Evolutionary conservation across 2,888 invertebrate genomes (phyloP), one percentile per base, ranked within the genome.

Genomic region (Thymelicus lineola): DNA sequence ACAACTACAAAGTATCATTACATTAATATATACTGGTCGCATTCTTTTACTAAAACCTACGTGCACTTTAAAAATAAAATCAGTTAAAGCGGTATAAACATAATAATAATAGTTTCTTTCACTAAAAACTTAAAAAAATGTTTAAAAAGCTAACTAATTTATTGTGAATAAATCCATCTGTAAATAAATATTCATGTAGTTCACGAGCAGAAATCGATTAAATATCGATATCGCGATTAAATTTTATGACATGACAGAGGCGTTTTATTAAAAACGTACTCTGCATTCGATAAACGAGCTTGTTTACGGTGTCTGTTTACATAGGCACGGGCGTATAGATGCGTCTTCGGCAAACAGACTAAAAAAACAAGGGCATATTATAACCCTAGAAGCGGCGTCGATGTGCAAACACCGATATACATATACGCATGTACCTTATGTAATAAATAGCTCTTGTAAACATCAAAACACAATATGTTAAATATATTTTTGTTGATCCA

Each of bases 321-420:
- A 81, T 87, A 93, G 90, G 90, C 87, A 76, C 85, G 86, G 84
- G 85, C 88, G 88, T 90, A 90, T 89, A 88, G 89, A 92, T 91
- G 91, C 92, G 90, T 88, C 92, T 93, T 90, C 80, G 81, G 88
- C 86, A 92, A 93, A 92, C 90, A 93, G 74, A 84, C 86, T 92
- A 88, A 92, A 93, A 93, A 93, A 93, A 93, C 91, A 93, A 88
- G 91, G 93, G 93, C 80, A 77, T 85, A 86, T 86, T 82, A 86
- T 84, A 83, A 78, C 79, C 81, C 81, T 78, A 75, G 76, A 76
- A 69, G 75, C 75, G 72, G 64, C 77, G 74, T 63, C 69, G 63
- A 57, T 74, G 74, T 66, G 70, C 74, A 77, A 73, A 77, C 69
- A 69, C 14, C 48, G 50, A 42, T 42, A 69, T 55, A 62, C 53